Evolutionary conservation across 2,113 vertebrate species (phyloP).

Genomic region (Isurus oxyrinchus): DNA sequence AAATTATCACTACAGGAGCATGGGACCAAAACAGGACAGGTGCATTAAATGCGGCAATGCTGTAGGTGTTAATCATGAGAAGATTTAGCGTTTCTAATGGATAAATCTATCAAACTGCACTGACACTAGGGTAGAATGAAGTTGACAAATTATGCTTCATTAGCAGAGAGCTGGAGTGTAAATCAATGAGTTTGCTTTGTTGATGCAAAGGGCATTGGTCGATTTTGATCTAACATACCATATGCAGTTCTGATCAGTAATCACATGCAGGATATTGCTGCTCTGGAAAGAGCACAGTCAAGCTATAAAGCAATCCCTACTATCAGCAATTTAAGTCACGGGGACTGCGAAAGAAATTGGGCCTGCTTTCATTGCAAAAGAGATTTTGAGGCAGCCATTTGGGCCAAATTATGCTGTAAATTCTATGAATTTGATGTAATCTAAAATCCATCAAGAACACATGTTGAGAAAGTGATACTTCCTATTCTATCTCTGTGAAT

Average conservation of each 20-base stretch:
- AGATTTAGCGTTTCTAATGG: not conserved
- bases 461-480: not conserved
- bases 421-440: not conserved
- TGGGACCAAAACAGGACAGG: not conserved
- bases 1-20: not conserved
- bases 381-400: not conserved
- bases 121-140: not conserved
- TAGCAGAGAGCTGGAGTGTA: not conserved
- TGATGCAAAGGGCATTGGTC: not conserved
- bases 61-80: not conserved
- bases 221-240: not conserved
- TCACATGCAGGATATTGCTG: not conserved
- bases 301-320: not conserved
- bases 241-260: not conserved
- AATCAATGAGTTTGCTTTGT: not conserved
- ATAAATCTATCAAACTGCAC: not conserved
- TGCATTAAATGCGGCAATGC: not conserved
- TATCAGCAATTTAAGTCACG: not conserved
- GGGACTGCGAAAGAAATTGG: not conserved
- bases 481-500: not conserved
- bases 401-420: not conserved
- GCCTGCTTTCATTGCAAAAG: not conserved
- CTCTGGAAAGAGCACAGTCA: not conserved
- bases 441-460: not conserved
- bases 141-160: not conserved